Evolutionary conservation across 64 coral and sea anemone species (phyloP), one percentile per base, ranked within the genome.

Genomic region (Anthopleura sola): DNA sequence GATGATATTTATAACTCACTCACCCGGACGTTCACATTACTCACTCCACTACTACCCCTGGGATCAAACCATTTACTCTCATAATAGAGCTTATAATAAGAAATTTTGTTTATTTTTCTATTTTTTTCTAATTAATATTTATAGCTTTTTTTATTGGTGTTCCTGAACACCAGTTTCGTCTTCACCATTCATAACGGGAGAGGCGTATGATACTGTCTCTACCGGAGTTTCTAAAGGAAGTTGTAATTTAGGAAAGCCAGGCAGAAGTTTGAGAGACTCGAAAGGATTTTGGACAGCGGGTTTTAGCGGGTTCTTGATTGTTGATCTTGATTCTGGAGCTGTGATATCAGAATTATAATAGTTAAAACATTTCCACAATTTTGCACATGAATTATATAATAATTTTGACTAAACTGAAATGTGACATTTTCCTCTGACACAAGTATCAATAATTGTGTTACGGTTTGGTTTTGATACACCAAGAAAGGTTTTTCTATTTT

Each of bases 271-370:
- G 6, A 79, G 76, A 16, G 37, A 21, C 11, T 38, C 37, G 24
- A 47, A 79, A 10, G 76, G 76, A 46, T 79, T 79, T 79, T 48
- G 39, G 20, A 79, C 76, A 24, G 24, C 76, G 37, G 76, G 38
- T 79, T 44, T 49, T 46, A 24, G n/a, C n/a, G 76, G 66, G 14
- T 29, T 79, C 76, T 79, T 79, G 6, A 79, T 26, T 39, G 76
- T 44, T 20, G 76, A 79, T 37, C 38, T 44, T 23, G 76, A 79
- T 79, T 26, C 76, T 23, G 76, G 76, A 79, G 76, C 76, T 79
- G 19, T 23, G 44, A 79, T 44, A 46, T 26, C 20, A 29, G 68
- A 71, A 71, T 12, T n/a, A 18, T 34, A 71, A 5, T 68, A 29
- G 19, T 19, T 19, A 24, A 21, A 68, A 24, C 15, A 68, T 68